Evolutionary conservation across 2,888 invertebrate genomes (phyloP), one percentile per base, ranked within the genome.

Genomic region (Isoperla grammatica): DNA sequence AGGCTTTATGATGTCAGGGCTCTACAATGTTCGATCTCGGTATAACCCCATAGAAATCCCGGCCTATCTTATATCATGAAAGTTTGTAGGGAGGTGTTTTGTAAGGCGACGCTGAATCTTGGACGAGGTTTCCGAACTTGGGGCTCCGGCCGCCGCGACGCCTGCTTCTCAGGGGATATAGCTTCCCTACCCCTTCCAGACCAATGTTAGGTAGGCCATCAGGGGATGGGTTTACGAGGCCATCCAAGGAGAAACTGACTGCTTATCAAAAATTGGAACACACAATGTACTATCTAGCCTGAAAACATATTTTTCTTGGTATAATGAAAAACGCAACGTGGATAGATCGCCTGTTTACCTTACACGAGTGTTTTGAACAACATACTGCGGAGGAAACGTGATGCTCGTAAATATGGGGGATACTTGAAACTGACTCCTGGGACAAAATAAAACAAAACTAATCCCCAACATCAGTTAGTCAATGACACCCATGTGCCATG

Each of bases 21-120:
- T 53, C 53, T 20, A 53, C 53, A 39, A 53, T 53, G 53, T 53
- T 53, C 53, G 53, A 53, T 53, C 53, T 53, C 20, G 15, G 39
- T 53, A 22, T 53, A 17, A 53, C 53, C 37, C 53, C 39, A 53
- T 53, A 37, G 53, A 53, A 53, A 53, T 53, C 35, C 11, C 15
- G 35, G 49, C 23, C 22, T 50, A 29, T 29, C 29, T 29, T 29
- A 29, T 29, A 50, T 50, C 49, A 50, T 15, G 22, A 50, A 50
- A 50, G 49, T 50, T 50, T 50, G 49, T 29, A 29, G 3, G 29
- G 49, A 50, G 49, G 49, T 50, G 49, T 50, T 50, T 50, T 50
- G 29, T 23, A 50, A 50, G 49, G 49, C 49, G 49, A 5, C 49
- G 49, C 35, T 22, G 35, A 50, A 50, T 50, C 49, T 50, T 50